phyloP scores from a whole-genome alignment of 2,113 vertebrate genomes.

The Ictalurus punctatus region DNA sequence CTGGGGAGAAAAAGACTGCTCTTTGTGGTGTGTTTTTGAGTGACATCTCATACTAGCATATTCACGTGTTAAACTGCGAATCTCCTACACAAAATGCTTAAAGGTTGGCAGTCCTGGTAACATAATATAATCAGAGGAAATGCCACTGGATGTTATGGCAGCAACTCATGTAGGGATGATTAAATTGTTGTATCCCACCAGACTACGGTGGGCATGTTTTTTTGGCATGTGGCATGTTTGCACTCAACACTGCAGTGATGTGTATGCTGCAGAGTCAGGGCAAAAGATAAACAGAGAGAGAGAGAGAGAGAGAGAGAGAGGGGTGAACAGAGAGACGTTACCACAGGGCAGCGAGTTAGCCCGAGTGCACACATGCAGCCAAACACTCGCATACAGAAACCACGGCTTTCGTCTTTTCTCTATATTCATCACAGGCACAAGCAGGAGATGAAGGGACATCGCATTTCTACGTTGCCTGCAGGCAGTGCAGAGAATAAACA shows the following conservation, averaged over 20 bases:
- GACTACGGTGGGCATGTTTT: not conserved
- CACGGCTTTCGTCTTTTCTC: not conserved
- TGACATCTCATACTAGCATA: not conserved
- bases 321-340: not conserved
- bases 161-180: not conserved
- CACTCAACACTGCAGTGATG: not conserved
- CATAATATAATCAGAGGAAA: not conserved
- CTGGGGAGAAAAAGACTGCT: not conserved
- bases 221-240: not conserved
- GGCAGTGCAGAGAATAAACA: constrained; percentile 8
- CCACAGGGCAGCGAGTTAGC: constrained; percentile 15
- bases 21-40: not conserved
- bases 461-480: constrained; percentile 18
- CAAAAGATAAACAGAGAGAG: not conserved
- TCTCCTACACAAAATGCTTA: not conserved
- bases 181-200: not conserved
- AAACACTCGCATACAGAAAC: constrained; percentile 1
- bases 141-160: not conserved
- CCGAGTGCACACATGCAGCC: not conserved
- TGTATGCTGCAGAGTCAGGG: not conserved
- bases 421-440: constrained; percentile 20
- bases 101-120: not conserved
- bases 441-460: constrained; percentile 9
- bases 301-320: not conserved
- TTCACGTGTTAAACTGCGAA: not conserved